phyloP scores from a whole-genome alignment of 35 echinoderm and acorn worm species.

The Ptychodera flava region DNA sequence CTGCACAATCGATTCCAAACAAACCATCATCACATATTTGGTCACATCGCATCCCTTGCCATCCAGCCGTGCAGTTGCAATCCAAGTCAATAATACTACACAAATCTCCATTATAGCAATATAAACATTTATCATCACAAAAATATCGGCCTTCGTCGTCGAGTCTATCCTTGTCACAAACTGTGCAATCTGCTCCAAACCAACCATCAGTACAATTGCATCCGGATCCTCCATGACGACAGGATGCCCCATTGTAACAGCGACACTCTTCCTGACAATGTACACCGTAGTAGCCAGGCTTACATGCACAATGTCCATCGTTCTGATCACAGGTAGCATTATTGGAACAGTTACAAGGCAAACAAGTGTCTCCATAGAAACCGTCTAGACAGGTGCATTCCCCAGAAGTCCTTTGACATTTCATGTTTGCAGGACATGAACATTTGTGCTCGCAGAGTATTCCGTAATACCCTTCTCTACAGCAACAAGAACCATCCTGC shows the following conservation, averaged over 20 bases:
- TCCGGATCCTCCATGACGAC: too few species aligned
- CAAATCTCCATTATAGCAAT: too few species aligned
- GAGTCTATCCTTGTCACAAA: too few species aligned
- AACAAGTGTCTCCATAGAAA: background rate
- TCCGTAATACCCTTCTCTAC: background rate
- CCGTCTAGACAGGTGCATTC: background rate
- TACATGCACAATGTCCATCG: background rate
- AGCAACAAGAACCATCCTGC: background rate
- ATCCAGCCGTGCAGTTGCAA: too few species aligned
- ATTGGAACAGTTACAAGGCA: background rate
- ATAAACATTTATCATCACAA: too few species aligned
- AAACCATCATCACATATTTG: too few species aligned
- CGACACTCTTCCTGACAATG: background rate
- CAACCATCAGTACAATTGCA: too few species aligned
- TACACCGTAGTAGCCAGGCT: background rate
- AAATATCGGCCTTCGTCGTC: too few species aligned
- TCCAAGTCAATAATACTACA: too few species aligned
- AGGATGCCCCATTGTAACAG: background rate
- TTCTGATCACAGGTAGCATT: background rate
- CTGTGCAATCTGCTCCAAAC: too few species aligned
- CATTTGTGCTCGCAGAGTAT: background rate
- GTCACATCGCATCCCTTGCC: too few species aligned
- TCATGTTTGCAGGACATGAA: background rate
- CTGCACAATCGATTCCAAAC: too few species aligned
- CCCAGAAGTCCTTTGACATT: background rate